Evolutionary conservation across 2,113 vertebrate species (phyloP).

Genomic region (Stictonetta naevosa): DNA sequence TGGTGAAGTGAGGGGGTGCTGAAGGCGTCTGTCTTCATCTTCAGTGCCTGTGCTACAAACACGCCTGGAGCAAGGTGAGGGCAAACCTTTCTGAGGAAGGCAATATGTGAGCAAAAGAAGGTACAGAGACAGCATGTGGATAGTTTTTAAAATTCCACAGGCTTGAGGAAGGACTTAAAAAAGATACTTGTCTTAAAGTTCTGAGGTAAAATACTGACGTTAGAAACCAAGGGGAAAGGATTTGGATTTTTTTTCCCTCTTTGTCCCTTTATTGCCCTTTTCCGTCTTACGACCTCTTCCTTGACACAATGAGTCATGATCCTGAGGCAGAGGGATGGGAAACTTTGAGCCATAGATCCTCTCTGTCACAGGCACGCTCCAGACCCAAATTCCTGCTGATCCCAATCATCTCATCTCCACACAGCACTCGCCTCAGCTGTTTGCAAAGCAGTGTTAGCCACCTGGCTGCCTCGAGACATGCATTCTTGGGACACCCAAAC

Average conservation of each 20-base stretch:
- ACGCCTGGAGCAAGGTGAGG: neutral
- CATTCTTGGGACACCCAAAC: neutral
- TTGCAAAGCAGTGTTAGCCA: neutral
- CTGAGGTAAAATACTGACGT: neutral
- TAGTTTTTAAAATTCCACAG: neutral
- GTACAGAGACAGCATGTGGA: neutral
- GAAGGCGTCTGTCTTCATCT: neutral
- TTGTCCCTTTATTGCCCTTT: neutral
- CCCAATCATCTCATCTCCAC: neutral
- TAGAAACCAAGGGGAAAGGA: neutral
- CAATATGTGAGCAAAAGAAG: neutral
- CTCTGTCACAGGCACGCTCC: neutral
- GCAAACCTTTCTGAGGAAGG: neutral
- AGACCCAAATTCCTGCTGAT: neutral
- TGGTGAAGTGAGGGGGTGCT: neutral
- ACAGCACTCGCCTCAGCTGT: neutral
- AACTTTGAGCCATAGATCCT: neutral
- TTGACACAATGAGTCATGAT: neutral
- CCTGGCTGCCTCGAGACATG: neutral
- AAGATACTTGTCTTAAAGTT: neutral
- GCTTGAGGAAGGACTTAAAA: neutral
- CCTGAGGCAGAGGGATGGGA: neutral
- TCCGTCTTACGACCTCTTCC: slow-evolving; percentile 27
- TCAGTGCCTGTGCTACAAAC: neutral
- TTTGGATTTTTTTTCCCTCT: neutral